phyloP scores from a whole-genome alignment of 2,113 vertebrate genomes.

The Sardina pilchardus region DNA sequence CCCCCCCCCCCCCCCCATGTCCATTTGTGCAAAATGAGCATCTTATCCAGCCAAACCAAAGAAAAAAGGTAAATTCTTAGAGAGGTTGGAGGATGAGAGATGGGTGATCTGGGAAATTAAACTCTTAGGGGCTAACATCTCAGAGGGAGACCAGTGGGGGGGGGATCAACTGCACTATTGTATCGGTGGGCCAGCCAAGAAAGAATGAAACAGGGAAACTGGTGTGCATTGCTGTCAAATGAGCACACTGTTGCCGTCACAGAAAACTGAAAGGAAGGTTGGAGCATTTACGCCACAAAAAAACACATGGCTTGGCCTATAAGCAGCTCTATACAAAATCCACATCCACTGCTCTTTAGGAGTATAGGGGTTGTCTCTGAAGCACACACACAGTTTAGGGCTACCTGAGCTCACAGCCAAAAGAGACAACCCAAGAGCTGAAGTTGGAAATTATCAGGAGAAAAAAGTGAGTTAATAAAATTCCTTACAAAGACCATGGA shows the following conservation, averaged over 20 bases:
- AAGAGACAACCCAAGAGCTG: conserved; percentile 52
- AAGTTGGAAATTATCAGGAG: conserved; percentile 32
- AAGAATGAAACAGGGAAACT: not conserved
- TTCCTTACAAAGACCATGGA: conserved; percentile 58
- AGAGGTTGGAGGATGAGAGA: not conserved
- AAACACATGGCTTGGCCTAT: not conserved
- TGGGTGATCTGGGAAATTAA: not conserved
- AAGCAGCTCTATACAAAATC: not conserved
- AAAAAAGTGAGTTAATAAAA: conserved; percentile 45
- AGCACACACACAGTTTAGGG: conserved; percentile 36
- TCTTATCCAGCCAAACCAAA: not conserved
- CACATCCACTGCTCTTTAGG: not conserved
- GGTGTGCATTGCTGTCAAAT: not conserved
- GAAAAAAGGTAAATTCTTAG: not conserved
- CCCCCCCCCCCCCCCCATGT: no score
- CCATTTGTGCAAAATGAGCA: not conserved
- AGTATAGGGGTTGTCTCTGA: conserved; percentile 13
- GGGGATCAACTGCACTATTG: not conserved
- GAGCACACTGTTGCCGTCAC: not conserved
- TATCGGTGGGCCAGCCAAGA: not conserved
- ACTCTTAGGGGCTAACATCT: not conserved
- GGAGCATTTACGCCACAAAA: not conserved
- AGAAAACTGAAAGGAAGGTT: not conserved
- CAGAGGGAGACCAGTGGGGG: not conserved
- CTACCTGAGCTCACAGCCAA: conserved; percentile 68